Conservation (phyloP, 2,113 vertebrate genomes). For the Stomatorhinus ivindoensis region DNA sequence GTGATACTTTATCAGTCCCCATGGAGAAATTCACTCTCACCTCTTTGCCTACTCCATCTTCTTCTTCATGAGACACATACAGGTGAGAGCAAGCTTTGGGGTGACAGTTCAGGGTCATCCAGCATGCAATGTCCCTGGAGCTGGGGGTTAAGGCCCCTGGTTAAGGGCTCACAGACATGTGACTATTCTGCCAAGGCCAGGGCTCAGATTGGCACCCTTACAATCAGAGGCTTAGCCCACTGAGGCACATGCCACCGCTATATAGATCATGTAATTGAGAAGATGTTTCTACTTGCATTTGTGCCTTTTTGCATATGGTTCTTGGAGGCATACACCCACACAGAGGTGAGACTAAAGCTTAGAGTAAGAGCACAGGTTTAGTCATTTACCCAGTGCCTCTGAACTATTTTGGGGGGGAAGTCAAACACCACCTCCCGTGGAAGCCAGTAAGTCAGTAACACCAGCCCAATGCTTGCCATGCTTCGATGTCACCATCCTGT, state of each 20-base stretch:
- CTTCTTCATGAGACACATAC: not conserved
- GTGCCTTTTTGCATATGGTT: too few relatives aligned
- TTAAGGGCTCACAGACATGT: not conserved
- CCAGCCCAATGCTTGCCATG: not conserved
- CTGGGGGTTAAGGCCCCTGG: not conserved
- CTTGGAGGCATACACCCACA: too few relatives aligned
- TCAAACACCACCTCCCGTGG: not conserved
- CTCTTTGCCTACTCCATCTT: not conserved
- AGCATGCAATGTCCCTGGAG: not conserved
- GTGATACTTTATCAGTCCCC: not conserved
- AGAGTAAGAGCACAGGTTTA: too few relatives aligned
- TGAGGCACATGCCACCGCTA: not conserved
- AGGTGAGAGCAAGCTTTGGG: not conserved
- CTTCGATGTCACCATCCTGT: not conserved
- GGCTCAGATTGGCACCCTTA: not conserved
- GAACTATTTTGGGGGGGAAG: not conserved
- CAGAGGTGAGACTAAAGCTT: too few relatives aligned
- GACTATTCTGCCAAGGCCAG: not conserved
- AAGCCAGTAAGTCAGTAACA: not conserved
- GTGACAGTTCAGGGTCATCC: not conserved
- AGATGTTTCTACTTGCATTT: too few relatives aligned
- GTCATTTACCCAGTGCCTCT: too few relatives aligned
- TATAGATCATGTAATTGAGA: not conserved
- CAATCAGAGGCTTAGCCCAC: not conserved
- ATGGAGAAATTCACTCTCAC: not conserved